Conservation (phyloP, 23 tunicate genomes). For the Halocynthia roretzi region DNA sequence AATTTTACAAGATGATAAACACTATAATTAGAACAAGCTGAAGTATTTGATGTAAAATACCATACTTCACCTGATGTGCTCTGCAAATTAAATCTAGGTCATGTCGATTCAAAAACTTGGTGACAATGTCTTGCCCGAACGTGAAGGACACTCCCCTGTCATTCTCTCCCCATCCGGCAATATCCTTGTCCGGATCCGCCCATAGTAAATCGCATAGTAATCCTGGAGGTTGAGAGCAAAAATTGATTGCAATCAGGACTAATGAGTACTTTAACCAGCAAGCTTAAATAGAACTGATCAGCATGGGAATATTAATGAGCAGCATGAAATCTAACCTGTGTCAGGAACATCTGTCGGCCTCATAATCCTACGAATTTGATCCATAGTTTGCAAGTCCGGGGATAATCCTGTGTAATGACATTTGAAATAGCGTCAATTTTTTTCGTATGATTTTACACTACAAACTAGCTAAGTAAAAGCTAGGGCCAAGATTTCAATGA, state of each 20-base stretch:
- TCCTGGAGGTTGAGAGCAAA: constrained; percentile 13
- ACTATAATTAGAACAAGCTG: too few relatives aligned
- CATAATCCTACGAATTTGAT: constrained; percentile 89
- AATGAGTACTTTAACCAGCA: not conserved
- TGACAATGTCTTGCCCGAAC: constrained; percentile 97
- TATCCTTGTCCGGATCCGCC: constrained; percentile 99
- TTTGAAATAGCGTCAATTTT: too few relatives aligned
- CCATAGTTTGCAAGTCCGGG: constrained; percentile 98
- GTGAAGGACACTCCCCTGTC: constrained; percentile 99
- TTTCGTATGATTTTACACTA: too few relatives aligned
- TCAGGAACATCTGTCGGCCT: constrained; percentile 99
- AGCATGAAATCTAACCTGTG: constrained; percentile 46
- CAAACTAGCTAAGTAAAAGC: too few relatives aligned
- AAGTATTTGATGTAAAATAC: not conserved
- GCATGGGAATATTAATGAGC: not conserved
- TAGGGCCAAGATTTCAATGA: too few relatives aligned
- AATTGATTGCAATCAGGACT: too few relatives aligned
- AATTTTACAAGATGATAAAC: too few relatives aligned
- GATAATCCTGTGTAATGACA: constrained; percentile 58
- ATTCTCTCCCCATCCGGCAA: constrained; percentile 97
- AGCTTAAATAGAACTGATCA: not conserved
- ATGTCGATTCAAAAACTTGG: constrained; percentile 93
- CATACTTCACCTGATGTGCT: constrained; percentile 79
- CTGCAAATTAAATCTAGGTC: constrained; percentile 93
- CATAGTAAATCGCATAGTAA: constrained; percentile 91